These are phyloP conservation scores for Palaemon carinicauda DNA, from an alignment of 1,140 invertebrate genomes.

Conservation along the genomic window DNA sequence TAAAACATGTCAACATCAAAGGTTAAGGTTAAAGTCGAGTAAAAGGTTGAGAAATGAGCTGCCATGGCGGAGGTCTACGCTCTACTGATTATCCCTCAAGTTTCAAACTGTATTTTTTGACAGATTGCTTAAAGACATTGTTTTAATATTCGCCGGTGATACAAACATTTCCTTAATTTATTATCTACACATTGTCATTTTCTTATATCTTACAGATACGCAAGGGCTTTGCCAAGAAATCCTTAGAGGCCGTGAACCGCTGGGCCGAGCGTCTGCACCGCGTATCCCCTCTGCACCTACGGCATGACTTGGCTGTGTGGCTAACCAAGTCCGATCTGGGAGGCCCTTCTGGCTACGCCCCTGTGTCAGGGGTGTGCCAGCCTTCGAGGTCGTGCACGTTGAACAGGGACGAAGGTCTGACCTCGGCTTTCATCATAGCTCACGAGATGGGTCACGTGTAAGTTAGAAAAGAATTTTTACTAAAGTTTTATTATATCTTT, in stretches of 20 bases:
- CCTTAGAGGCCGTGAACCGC: constrained; percentile 78
- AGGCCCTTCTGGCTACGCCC: constrained; percentile 82
- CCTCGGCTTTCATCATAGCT: constrained; percentile 82
- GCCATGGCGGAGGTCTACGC: too few relatives aligned
- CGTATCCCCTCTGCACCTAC: constrained; percentile 66
- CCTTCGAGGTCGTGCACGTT: constrained; percentile 77
- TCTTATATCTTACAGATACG: constrained; percentile 65
- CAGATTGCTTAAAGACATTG: too few relatives aligned
- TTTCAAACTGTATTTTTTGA: too few relatives aligned
- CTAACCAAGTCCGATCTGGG: constrained; percentile 77
- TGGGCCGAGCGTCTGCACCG: constrained; percentile 72
- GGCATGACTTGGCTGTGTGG: constrained; percentile 78
- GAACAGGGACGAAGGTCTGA: constrained; percentile 80
- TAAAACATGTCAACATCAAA: too few relatives aligned
- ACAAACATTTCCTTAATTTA: not conserved
- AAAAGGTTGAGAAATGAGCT: too few relatives aligned
- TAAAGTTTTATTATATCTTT: too few relatives aligned
- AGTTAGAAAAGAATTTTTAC: constrained; percentile 62
- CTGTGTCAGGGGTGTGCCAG: constrained; percentile 79
- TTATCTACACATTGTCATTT: not conserved
- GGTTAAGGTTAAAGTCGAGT: too few relatives aligned
- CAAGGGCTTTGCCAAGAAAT: constrained; percentile 74
- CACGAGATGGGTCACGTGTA: constrained; percentile 82
- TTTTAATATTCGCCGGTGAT: too few relatives aligned
- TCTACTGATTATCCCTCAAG: too few relatives aligned